Conservation (phyloP, 2,797 vertebrate genomes). For the Coccyzus lansbergi region DNA sequence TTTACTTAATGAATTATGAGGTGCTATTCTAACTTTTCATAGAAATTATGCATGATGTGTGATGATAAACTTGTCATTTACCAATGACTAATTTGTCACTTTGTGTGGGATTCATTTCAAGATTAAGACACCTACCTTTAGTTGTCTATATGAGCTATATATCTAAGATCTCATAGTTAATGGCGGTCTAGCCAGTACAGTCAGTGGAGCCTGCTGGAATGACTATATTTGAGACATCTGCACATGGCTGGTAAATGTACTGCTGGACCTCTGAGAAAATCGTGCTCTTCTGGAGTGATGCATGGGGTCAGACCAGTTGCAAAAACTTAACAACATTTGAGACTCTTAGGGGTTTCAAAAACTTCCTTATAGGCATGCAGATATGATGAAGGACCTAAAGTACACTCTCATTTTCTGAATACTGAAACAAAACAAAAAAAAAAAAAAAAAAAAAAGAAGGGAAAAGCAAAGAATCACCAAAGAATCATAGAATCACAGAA, state of each 20-base stretch:
- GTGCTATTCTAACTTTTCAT: neutral
- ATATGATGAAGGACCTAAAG: neutral
- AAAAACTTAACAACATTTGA: neutral
- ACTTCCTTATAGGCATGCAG: neutral
- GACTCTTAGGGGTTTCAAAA: neutral
- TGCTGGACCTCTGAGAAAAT: neutral
- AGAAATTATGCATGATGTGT: neutral
- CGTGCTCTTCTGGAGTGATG: neutral
- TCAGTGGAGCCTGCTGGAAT: neutral
- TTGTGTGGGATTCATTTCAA: constrained; percentile 9
- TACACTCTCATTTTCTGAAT: neutral
- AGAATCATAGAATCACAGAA: no score
- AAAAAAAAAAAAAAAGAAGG: no score
- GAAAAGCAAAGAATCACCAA: neutral
- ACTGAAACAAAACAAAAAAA: neutral
- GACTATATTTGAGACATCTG: neutral
- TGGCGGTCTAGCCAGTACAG: neutral
- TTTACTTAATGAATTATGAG: constrained; percentile 32
- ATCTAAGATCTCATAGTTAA: neutral
- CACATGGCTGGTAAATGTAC: neutral
- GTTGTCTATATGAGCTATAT: neutral
- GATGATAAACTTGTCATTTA: constrained; percentile 9
- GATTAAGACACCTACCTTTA: neutral
- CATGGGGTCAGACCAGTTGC: neutral
- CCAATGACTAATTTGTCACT: neutral